Base-by-base conservation (phyloP, 2,113 vertebrate genomes). In the Syngnathus typhle region DNA sequence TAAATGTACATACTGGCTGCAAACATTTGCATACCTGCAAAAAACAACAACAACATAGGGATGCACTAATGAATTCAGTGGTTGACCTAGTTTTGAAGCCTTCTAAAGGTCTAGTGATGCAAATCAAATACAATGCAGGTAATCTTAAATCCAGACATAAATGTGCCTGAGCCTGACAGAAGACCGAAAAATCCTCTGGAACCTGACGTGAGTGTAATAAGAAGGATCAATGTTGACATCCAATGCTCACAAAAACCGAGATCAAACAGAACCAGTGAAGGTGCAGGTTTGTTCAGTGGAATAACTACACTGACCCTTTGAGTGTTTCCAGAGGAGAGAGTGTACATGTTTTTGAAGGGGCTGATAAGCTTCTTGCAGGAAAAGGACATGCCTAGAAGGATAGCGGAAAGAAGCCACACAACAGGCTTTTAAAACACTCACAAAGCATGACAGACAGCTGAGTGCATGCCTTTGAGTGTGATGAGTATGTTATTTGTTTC, bases 11-110 rank as follows among this genome's bases (percentile, higher is more conserved):
- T 52, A 13, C 55, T 38, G 23, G 19, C 38, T 66, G n/a, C 52
- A 19, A 74, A 74, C 23, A 70, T 64, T 52, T 67, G 21, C 65
- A 83, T 64, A 76, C 73, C 71, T 83, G 64, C 23, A 62, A 56
- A 55, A 21, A 69, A 23, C 23, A 23, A 23, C 23, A 23, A 23
- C 23, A 60, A 56, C 23, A 46, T 0, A 67, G 71, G 32, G 59
- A 77, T 41, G 49, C 64, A 63, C 47, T 75, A 76, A 81, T 76
- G 43, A 76, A 87, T 82, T 80, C 76, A 75, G 74, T 75, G 62
- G 60, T 56, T 84, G 78, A 49, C 83, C 83, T 75, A 75, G 68
- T 77, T 85, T 65, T 54, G 27, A 79, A 75, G 64, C 61, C 15
- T 4, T 12, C 23, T 70, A 61, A 71, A 66, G 36, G 37, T 59